Evolutionary conservation across 2,113 vertebrate genomes (phyloP).

Genomic region (Pelusios castaneus): DNA sequence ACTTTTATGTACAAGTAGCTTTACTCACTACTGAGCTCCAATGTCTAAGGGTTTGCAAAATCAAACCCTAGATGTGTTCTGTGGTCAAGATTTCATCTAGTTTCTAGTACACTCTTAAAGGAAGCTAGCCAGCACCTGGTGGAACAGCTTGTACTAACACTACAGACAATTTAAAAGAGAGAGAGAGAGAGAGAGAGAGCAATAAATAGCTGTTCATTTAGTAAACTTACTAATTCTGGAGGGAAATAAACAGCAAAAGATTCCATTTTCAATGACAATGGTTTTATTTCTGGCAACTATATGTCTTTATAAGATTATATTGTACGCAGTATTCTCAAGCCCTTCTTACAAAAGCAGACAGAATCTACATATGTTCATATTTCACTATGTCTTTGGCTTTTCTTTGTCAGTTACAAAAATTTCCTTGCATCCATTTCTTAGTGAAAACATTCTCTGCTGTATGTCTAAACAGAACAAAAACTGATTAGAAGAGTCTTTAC

Average conservation of each 20-base stretch:
- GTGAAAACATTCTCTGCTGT: slow-evolving; percentile 40
- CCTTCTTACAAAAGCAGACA: slow-evolving; percentile 19
- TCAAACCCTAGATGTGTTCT: slow-evolving; percentile 67
- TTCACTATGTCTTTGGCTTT: slow-evolving; percentile 17
- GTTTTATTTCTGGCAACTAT: slow-evolving; percentile 40
- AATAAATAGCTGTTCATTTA: slow-evolving; percentile 72
- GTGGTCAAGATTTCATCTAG: slow-evolving; percentile 76
- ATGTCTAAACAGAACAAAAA: slow-evolving; percentile 32
- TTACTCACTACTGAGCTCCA: slow-evolving; percentile 63
- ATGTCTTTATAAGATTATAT: slow-evolving; percentile 53
- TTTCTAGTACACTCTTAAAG: slow-evolving; percentile 67
- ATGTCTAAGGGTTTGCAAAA: slow-evolving; percentile 60
- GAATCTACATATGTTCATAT: slow-evolving; percentile 13
- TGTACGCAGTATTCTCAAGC: slow-evolving; percentile 33
- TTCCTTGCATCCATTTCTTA: slow-evolving; percentile 45
- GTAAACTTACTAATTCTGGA: slow-evolving; percentile 63
- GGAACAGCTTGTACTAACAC: slow-evolving; percentile 69
- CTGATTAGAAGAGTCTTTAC: slow-evolving; percentile 43
- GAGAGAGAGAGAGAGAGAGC: slow-evolving; percentile 61
- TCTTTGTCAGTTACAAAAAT: slow-evolving; percentile 23
- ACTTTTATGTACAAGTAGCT: slow-evolving; percentile 70
- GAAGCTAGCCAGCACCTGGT: slow-evolving; percentile 63
- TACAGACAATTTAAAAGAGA: slow-evolving; percentile 48
- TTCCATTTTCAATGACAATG: slow-evolving; percentile 28
- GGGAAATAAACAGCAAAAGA: slow-evolving; percentile 24